Base-by-base conservation (phyloP, 92 coral and sea anemone species). In the Parazoanthus atlanticus region DNA sequence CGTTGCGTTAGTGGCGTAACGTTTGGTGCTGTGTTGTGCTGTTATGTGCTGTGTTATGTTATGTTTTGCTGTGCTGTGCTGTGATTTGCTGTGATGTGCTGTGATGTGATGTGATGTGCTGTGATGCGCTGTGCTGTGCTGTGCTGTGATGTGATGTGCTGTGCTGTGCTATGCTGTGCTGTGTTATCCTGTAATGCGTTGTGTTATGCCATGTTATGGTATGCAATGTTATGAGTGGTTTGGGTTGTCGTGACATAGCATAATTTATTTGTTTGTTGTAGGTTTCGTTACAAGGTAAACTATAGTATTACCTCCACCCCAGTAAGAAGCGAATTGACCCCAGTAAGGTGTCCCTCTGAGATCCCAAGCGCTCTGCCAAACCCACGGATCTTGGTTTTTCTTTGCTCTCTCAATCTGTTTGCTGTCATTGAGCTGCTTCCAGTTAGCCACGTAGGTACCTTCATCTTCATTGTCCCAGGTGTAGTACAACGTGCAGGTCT, bases 341-440 rank as follows among this genome's bases (percentile, higher is more conserved):
- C 98, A 96, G 75, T 91, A 96, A 13, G 97, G 98, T 30, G 98
- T 92, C 43, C 98, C 98, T 79, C 90, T 88, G 47, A 96, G 91
- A 17, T 88, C 91, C 92, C 93, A 90, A 21, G 95, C 95, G 40
- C 93, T 95, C 66, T 95, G 69, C 69, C 69, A 61, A 41, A 93
- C 83, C 95, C 96, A 95, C 0, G 94, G 88, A 40, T 91, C 91
- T 75, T 89, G 86, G 46, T 82, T 85, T 32, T 91, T 91, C 86
- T 93, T 83, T 52, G 86, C 82, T 29, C 91, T 85, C 21, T 74
- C 79, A 67, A 90, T 91, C 30, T 85, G 70, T 65, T 86, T 88
- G 85, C 92, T 91, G 46, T 76, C 72, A 75, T 93, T 89, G 80
- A 91, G 92, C 8, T 80, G 86, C 6, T 49, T 75, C 98, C 98